Evolutionary conservation across 2,888 invertebrate genomes (phyloP).

Genomic region (Platynereis dumerilii): DNA sequence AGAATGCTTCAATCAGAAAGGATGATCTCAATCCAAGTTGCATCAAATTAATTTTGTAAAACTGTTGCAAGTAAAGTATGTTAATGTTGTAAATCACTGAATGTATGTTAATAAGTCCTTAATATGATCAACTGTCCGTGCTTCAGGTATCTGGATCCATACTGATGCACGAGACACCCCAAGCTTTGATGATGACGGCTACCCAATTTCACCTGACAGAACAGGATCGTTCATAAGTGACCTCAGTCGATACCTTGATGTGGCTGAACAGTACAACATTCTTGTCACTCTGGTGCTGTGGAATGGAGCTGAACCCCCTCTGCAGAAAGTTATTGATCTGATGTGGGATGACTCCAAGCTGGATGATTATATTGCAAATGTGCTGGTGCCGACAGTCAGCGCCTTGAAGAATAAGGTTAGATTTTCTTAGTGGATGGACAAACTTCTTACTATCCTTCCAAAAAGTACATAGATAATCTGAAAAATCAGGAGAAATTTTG

Average conservation of each 20-base stretch:
- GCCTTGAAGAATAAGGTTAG: conserved; percentile 35
- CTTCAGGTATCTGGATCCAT: conserved; percentile 48
- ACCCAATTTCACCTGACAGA: conserved; percentile 42
- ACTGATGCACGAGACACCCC: conserved; percentile 45
- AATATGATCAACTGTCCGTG: too few species aligned
- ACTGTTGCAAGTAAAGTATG: too few species aligned
- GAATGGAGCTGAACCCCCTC: conserved; percentile 47
- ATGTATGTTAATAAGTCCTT: too few species aligned
- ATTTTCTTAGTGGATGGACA: too few species aligned
- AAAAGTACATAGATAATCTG: too few species aligned
- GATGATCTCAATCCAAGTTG: too few species aligned
- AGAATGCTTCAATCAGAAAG: too few species aligned
- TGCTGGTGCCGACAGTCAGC: conserved; percentile 46
- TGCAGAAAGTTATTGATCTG: conserved; percentile 35
- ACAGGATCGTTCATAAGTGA: conserved; percentile 44
- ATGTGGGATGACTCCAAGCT: conserved; percentile 45
- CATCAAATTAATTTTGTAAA: too few species aligned
- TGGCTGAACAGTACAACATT: conserved; percentile 41
- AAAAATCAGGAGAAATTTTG: too few species aligned
- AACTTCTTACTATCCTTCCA: too few species aligned
- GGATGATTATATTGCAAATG: conserved; percentile 48
- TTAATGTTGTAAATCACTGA: too few species aligned
- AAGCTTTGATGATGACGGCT: conserved; percentile 41
- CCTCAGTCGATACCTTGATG: conserved; percentile 39
- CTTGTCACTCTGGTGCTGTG: conserved; percentile 42